Base-by-base conservation (phyloP, 2,797 vertebrate genomes). In the Pangasius mekongensis region DNA sequence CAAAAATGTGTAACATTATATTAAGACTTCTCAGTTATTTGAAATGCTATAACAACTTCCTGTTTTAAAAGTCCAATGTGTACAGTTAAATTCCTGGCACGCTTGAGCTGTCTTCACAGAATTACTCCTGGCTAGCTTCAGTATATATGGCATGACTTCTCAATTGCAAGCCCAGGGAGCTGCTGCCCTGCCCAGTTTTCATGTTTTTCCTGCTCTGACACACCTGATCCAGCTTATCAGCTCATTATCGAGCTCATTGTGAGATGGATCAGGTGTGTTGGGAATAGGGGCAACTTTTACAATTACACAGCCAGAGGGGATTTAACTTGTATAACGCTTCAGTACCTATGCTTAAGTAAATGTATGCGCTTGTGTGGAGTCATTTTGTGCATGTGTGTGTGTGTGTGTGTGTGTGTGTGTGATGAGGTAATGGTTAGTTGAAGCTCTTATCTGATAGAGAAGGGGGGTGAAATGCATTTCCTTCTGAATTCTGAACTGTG, bases 401-500 rank as follows among this genome's bases (percentile, higher is more conserved):
- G 39, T 85, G 54, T 74, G 36, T 58, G 85, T 82, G n/a, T 78
- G 71, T 82, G 66, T 76, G 58, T 62, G 49, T 39, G 85, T 56
- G 89, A 90, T 91, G 91, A 90, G 89, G 91, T 91, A 90, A 91
- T 90, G 89, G 87, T 76, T 81, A 76, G 77, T 69, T 85, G 85
- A 81, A 83, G 85, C 88, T 86, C 89, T 90, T 91, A 91, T 91
- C 91, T 89, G 91, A 90, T 90, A 88, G 77, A 88, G 89, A 90
- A 78, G 27, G 86, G 76, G 69, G 69, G 89, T 86, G 62, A 91
- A 89, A 89, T 90, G 88, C 88, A 90, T 90, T 90, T 91, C 88
- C 89, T 90, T 74, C 66, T 90, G 87, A 85, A 90, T 89, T 88
- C 82, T 85, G 87, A 89, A 87, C 78, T 56, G 30, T 54, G 56